phyloP scores from a whole-genome alignment of 2,888 invertebrate species.

The Eretmocerus hayati region DNA sequence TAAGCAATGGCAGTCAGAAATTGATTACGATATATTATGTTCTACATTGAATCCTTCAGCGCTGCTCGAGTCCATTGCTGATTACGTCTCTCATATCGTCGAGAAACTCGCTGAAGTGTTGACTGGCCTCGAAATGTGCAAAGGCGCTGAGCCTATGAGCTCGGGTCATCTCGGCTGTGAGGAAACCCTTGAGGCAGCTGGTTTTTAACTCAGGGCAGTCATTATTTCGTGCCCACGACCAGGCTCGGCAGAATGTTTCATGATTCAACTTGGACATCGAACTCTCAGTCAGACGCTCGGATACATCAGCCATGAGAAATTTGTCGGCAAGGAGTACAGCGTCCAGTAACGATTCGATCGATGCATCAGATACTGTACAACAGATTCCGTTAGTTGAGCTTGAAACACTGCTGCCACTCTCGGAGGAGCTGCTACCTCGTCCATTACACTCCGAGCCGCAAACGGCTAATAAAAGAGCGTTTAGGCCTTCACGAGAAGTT shows the following conservation, averaged over 20 bases:
- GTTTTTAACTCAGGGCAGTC: constrained; percentile 34
- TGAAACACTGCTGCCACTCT: too few relatives aligned
- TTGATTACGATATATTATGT: too few relatives aligned
- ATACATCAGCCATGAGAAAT: constrained; percentile 38
- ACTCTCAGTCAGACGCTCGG: constrained; percentile 33
- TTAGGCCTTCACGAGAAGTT: constrained; percentile 35
- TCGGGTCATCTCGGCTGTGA: constrained; percentile 33
- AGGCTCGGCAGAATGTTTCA: constrained; percentile 36
- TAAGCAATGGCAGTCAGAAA: too few relatives aligned
- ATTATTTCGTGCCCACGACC: constrained; percentile 40
- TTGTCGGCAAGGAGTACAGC: constrained; percentile 41
- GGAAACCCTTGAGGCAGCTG: constrained; percentile 38
- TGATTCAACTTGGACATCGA: constrained; percentile 35
- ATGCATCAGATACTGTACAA: too few relatives aligned
- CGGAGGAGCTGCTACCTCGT: too few relatives aligned
- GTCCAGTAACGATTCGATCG: constrained; percentile 40
- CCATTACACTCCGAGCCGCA: constrained; percentile 24
- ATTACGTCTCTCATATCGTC: constrained; percentile 34
- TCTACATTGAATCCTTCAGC: constrained; percentile 7
- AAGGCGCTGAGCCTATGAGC: constrained; percentile 34
- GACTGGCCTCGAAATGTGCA: constrained; percentile 31
- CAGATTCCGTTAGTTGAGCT: constrained; percentile 8
- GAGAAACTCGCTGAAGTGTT: constrained; percentile 36
- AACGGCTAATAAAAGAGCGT: constrained; percentile 31
- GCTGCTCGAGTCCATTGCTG: constrained; percentile 18